phyloP scores from a whole-genome alignment of 2,113 vertebrate species.

The Oreocharis arfaki region DNA sequence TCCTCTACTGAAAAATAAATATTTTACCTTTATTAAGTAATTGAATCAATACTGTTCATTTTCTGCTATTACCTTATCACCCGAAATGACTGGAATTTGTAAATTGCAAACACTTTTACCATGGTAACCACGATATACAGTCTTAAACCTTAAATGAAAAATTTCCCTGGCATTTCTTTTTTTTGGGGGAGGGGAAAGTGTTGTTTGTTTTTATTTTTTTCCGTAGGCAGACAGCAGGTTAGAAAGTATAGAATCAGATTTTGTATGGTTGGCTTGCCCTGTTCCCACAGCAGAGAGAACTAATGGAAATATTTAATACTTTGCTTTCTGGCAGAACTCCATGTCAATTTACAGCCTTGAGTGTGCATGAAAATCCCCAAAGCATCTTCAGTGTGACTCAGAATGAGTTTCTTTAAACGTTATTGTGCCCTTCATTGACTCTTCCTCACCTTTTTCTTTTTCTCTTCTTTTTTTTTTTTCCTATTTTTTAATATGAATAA shows the following conservation, averaged over 20 bases:
- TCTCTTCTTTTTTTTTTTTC: not conserved
- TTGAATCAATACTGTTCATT: constrained; percentile 22
- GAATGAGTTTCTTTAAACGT: not conserved
- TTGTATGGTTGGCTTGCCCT: not conserved
- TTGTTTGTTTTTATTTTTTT: not conserved
- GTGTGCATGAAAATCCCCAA: not conserved
- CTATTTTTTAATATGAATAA: not conserved
- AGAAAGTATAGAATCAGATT: not conserved
- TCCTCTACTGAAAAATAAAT: constrained; percentile 46
- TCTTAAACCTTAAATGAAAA: not conserved
- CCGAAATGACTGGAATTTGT: constrained; percentile 7
- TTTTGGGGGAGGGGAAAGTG: too few relatives aligned
- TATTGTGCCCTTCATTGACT: not conserved
- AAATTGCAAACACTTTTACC: not conserved
- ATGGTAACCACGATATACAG: not conserved
- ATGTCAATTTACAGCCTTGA: not conserved
- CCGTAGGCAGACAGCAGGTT: not conserved
- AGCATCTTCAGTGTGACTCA: not conserved
- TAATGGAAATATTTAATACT: not conserved
- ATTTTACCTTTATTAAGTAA: constrained; percentile 42
- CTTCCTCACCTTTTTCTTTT: not conserved
- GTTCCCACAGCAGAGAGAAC: not conserved
- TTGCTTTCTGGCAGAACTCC: not conserved
- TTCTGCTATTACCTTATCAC: constrained; percentile 21
- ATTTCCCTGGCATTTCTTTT: not conserved